phyloP scores from a whole-genome alignment of 2,797 vertebrate genomes.

The Aldrovandia affinis region DNA sequence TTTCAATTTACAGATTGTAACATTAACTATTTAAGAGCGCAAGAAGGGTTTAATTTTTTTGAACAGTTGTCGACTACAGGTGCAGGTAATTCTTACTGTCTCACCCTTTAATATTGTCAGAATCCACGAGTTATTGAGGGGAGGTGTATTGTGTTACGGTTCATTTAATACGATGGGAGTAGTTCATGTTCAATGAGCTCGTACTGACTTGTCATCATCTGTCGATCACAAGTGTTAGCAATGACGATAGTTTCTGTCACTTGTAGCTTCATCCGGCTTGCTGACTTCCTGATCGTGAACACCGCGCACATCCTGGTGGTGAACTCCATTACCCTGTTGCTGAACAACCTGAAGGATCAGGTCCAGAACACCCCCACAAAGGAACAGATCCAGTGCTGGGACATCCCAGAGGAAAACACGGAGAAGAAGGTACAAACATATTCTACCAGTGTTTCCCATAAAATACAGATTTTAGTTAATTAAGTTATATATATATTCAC shows the following conservation, averaged over 20 bases:
- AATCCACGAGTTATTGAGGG: too few relatives aligned
- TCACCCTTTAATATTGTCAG: too few relatives aligned
- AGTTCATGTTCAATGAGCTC: not conserved
- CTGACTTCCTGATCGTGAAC: slow-evolving; percentile 81
- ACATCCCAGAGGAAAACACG: slow-evolving; percentile 51
- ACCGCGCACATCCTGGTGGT: slow-evolving; percentile 77
- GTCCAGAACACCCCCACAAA: slow-evolving; percentile 66
- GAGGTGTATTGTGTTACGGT: too few relatives aligned
- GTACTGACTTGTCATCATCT: not conserved
- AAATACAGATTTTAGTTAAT: not conserved
- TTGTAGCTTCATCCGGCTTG: slow-evolving; percentile 82
- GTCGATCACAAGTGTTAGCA: not conserved
- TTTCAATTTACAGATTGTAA: too few relatives aligned
- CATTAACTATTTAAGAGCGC: too few relatives aligned
- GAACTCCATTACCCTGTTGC: slow-evolving; percentile 70
- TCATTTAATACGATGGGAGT: not conserved
- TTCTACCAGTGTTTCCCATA: not conserved
- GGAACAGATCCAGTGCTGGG: slow-evolving; percentile 73
- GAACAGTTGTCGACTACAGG: too few relatives aligned
- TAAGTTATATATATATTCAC: not conserved
- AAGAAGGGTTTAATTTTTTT: too few relatives aligned
- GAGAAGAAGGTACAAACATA: slow-evolving; percentile 65
- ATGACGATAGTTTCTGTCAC: not conserved
- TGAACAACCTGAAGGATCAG: slow-evolving; percentile 74
- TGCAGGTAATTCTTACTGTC: too few relatives aligned